Conservation (phyloP, 2,113 vertebrate genomes). For the Mastomys coucha region DNA sequence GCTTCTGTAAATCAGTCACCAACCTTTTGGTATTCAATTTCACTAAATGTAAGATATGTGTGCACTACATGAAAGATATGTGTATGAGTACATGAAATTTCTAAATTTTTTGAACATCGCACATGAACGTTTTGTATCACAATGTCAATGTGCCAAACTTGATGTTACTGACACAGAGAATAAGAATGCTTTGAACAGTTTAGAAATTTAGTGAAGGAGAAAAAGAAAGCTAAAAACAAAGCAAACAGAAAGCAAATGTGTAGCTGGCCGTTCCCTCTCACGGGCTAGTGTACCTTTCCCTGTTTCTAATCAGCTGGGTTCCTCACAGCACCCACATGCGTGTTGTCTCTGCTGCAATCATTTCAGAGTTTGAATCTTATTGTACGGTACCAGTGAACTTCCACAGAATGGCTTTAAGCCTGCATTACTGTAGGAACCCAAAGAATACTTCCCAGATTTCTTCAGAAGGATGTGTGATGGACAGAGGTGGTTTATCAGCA, state of each 20-base stretch:
- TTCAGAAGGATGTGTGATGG: constrained; percentile 32
- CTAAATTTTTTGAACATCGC: constrained; percentile 82
- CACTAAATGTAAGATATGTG: constrained; percentile 86
- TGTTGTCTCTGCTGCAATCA: constrained; percentile 68
- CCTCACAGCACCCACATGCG: constrained; percentile 46
- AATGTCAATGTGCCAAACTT: constrained; percentile 90
- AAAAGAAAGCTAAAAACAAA: constrained; percentile 64
- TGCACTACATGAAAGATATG: constrained; percentile 82
- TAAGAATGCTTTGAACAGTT: constrained; percentile 73
- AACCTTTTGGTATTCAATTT: constrained; percentile 85
- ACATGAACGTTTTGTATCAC: too few species aligned
- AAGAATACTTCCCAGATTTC: constrained; percentile 81
- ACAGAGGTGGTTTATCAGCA: constrained; percentile 60
- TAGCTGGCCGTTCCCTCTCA: constrained; percentile 61
- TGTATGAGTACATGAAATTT: constrained; percentile 83
- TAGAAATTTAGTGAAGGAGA: constrained; percentile 66
- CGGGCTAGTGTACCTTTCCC: constrained; percentile 70
- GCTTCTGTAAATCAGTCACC: constrained; percentile 85
- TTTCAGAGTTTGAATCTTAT: constrained; percentile 67
- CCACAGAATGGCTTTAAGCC: constrained; percentile 75
- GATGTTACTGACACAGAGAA: constrained; percentile 76
- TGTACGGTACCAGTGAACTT: constrained; percentile 71
- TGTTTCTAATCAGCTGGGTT: constrained; percentile 69
- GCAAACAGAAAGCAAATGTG: constrained; percentile 5
- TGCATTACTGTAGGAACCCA: constrained; percentile 77